These are phyloP conservation scores for Terrapene triunguis DNA, from an alignment of 2,113 vertebrate species.

Conservation along the genomic window DNA sequence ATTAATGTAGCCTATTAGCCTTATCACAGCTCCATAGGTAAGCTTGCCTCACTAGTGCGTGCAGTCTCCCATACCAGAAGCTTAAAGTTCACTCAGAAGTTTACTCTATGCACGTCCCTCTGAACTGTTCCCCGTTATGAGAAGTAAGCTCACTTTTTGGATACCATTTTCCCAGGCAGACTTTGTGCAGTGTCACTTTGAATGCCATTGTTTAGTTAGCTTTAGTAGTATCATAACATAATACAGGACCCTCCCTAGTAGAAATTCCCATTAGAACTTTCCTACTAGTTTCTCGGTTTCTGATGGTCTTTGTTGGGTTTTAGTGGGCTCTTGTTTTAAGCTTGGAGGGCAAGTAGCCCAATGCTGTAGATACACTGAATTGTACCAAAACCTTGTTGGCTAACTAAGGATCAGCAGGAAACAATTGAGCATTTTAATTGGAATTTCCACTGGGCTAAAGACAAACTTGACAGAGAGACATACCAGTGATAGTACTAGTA, in stretches of 20 bases:
- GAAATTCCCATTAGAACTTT: not conserved
- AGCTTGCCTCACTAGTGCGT: not conserved
- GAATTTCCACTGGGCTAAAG: not conserved
- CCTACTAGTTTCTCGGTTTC: not conserved
- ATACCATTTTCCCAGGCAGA: not conserved
- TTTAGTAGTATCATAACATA: not conserved
- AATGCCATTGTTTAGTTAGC: not conserved
- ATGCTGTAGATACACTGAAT: not conserved
- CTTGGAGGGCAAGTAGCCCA: not conserved
- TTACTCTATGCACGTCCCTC: not conserved
- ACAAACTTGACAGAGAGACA: no score
- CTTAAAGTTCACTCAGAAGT: not conserved
- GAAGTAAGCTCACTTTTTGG: not conserved
- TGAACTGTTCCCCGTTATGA: not conserved
- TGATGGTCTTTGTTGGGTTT: not conserved
- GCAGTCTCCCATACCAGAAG: not conserved
- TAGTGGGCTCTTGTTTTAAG: fast-evolving
- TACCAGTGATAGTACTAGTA: no score
- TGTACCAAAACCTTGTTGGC: not conserved
- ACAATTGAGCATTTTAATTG: not conserved
- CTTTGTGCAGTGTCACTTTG: not conserved
- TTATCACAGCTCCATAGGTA: not conserved
- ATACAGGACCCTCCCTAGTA: not conserved
- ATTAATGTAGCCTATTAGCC: not conserved
- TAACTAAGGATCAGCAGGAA: not conserved